phyloP scores from a whole-genome alignment of 2,888 invertebrate species.

The Polyommatus icarus region DNA sequence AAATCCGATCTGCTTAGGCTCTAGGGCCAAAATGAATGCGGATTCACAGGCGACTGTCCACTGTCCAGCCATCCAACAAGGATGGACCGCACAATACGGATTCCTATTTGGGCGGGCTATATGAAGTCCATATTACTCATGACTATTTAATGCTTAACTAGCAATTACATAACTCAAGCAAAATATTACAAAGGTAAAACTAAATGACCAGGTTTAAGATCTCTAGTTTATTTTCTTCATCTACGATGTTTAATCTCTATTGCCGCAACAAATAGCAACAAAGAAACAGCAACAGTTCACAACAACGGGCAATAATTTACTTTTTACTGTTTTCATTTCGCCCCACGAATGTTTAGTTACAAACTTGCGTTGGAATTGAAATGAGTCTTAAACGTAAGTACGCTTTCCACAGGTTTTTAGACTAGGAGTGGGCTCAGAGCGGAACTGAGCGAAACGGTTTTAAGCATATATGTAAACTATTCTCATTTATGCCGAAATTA shows the following conservation, averaged over 20 bases:
- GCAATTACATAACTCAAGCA: too few species aligned
- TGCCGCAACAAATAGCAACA: conserved; percentile 15
- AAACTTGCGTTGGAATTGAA: conserved; percentile 23
- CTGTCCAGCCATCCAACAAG: too few species aligned
- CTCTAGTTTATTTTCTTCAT: neutral
- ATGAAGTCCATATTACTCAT: too few species aligned
- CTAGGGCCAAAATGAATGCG: too few species aligned
- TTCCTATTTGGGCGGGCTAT: too few species aligned
- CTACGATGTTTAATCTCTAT: neutral
- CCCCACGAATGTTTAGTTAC: conserved; percentile 8
- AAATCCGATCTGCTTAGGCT: too few species aligned
- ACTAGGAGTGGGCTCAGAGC: neutral
- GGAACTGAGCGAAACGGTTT: neutral
- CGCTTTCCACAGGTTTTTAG: neutral
- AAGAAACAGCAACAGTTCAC: conserved; percentile 12
- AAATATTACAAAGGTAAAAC: neutral
- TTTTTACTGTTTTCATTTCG: conserved; percentile 30
- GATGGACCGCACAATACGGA: too few species aligned
- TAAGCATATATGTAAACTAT: too few species aligned
- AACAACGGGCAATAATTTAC: conserved; percentile 20
- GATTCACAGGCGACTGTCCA: too few species aligned
- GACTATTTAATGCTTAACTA: too few species aligned
- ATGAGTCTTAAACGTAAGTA: conserved; percentile 15
- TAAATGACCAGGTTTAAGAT: neutral
- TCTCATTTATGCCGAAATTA: too few species aligned